Conservation (phyloP, 2,113 vertebrate genomes). For the Sminthopsis crassicaudata region DNA sequence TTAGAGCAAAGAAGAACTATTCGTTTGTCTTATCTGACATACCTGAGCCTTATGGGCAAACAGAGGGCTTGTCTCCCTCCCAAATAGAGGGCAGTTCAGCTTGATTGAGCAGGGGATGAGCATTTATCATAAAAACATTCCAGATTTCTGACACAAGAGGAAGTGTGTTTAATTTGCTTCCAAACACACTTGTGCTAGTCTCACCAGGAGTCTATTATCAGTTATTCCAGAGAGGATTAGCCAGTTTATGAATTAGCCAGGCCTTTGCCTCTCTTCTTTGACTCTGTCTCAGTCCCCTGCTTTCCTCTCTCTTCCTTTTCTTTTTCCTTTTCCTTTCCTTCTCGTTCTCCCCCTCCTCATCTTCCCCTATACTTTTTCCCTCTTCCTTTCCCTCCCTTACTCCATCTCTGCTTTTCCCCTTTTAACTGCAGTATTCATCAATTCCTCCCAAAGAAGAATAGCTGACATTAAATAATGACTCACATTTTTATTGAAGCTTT, state of each 20-base stretch:
- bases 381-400: neutral
- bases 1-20: conserved; percentile 27
- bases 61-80: neutral
- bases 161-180: conserved; percentile 9
- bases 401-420: neutral
- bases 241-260: conserved; percentile 24
- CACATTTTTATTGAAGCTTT: too few species aligned
- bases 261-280: conserved; percentile 36
- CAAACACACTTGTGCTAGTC: conserved; percentile 23
- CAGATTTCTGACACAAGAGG: conserved; percentile 27
- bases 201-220: conserved; percentile 14
- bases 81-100: neutral
- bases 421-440: neutral
- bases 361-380: neutral
- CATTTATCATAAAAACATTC: neutral
- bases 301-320: neutral
- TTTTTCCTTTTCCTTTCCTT: neutral
- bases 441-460: neutral
- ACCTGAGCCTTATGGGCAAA: conserved; percentile 24
- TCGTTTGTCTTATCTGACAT: conserved; percentile 34
- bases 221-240: neutral
- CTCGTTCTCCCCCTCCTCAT: too few species aligned
- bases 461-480: neutral
- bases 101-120: neutral
- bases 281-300: neutral